Conservation (phyloP, 2,888 invertebrate species). For the Oeneis ivallda region DNA sequence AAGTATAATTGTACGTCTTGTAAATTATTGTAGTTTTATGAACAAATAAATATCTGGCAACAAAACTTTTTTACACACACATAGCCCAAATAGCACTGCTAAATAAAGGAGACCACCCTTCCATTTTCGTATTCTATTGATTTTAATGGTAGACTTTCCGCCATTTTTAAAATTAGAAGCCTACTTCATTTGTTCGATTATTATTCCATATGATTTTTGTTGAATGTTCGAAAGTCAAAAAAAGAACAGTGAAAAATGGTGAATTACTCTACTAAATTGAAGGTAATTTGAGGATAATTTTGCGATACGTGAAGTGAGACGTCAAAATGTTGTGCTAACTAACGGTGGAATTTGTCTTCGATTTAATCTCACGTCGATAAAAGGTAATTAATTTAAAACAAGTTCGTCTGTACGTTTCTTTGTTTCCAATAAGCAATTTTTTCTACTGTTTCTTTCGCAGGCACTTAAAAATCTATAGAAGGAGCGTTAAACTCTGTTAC, state of each 20-base stretch:
- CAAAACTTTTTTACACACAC: no score
- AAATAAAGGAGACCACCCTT: constrained; percentile 9
- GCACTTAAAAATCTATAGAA: background rate
- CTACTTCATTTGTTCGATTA: constrained; percentile 11
- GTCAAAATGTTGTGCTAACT: constrained; percentile 10
- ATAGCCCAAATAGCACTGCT: constrained; percentile 13
- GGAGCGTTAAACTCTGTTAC: constrained; percentile 1
- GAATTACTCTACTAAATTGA: constrained; percentile 8
- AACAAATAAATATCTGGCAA: background rate
- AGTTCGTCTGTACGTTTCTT: constrained; percentile 4
- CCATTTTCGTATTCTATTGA: constrained; percentile 2
- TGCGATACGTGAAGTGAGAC: background rate
- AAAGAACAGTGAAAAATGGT: background rate
- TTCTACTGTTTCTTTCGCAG: background rate
- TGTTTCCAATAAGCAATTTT: background rate
- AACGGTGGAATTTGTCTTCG: background rate
- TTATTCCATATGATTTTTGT: constrained; percentile 16
- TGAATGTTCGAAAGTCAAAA: background rate
- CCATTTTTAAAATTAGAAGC: background rate
- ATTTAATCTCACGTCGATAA: background rate
- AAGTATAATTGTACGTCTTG: no score
- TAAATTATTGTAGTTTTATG: no score
- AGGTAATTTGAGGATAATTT: constrained; percentile 24
- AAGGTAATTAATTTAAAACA: background rate
- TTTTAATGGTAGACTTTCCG: constrained; percentile 7